These are phyloP conservation scores for Thalassaphorura encarpata DNA, from an alignment of 1,140 invertebrate genomes.

Conservation along the genomic window DNA sequence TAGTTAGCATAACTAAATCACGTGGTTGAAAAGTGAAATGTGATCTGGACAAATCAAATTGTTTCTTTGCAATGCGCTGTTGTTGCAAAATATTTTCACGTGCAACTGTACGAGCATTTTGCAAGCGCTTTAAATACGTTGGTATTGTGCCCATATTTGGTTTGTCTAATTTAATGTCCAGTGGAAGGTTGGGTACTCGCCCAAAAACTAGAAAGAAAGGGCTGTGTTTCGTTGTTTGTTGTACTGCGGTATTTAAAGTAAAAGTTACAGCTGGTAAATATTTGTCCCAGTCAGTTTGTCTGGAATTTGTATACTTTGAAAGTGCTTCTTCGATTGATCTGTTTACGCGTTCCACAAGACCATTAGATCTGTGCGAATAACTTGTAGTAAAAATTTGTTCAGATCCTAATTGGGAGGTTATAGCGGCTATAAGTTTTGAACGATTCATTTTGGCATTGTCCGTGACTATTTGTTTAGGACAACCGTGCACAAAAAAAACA, in stretches of 20 bases:
- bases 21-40: neutral
- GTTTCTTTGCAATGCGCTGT: neutral
- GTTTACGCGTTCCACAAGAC: neutral
- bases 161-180: neutral
- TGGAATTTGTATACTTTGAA: neutral
- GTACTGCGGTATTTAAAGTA: neutral
- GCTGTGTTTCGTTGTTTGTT: neutral
- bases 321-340: neutral
- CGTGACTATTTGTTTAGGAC: neutral
- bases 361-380: neutral
- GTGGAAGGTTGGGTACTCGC: neutral
- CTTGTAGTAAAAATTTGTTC: neutral
- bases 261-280: neutral
- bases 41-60: neutral
- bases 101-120: neutral
- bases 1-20: neutral
- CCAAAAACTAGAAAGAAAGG: slow-evolving; percentile 5
- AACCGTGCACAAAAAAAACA: no score
- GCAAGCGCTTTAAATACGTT: neutral
- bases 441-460: neutral
- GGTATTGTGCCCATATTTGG: neutral
- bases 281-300: slow-evolving; percentile 2
- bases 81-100: neutral
- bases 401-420: neutral
- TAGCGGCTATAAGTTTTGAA: neutral